Evolutionary conservation across 2,113 vertebrate species (phyloP).

Genomic region (Meles meles): DNA sequence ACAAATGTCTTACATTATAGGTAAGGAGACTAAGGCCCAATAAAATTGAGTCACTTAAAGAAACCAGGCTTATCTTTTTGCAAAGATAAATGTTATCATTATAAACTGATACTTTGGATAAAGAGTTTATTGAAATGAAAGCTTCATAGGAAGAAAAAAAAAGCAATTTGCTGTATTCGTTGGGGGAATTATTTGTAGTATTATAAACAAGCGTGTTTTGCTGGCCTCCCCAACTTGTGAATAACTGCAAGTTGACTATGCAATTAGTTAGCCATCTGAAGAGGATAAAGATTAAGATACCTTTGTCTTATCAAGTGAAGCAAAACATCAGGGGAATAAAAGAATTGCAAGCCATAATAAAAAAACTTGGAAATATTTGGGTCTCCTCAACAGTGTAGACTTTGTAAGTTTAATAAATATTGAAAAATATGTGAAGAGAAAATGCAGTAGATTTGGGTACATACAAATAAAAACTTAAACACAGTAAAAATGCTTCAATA

Average conservation of each 20-base stretch:
- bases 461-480: neutral
- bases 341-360: neutral
- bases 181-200: neutral
- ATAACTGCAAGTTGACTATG: neutral
- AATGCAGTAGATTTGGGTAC: neutral
- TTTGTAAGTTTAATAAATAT: neutral
- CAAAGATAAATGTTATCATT: neutral
- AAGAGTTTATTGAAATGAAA: constrained; percentile 37
- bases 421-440: neutral
- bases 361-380: neutral
- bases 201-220: neutral
- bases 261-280: neutral
- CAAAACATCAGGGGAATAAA: neutral
- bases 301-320: neutral
- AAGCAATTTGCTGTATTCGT: neutral
- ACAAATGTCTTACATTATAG: neutral
- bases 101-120: neutral
- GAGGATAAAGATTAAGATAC: neutral
- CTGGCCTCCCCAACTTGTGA: neutral
- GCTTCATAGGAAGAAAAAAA: neutral
- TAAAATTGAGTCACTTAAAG: neutral
- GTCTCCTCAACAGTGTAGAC: neutral
- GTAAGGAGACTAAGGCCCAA: neutral
- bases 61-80: neutral
- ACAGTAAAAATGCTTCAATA: neutral